Base-by-base conservation (phyloP, 2,113 vertebrate genomes). In the Paramormyrops kingsleyae region DNA sequence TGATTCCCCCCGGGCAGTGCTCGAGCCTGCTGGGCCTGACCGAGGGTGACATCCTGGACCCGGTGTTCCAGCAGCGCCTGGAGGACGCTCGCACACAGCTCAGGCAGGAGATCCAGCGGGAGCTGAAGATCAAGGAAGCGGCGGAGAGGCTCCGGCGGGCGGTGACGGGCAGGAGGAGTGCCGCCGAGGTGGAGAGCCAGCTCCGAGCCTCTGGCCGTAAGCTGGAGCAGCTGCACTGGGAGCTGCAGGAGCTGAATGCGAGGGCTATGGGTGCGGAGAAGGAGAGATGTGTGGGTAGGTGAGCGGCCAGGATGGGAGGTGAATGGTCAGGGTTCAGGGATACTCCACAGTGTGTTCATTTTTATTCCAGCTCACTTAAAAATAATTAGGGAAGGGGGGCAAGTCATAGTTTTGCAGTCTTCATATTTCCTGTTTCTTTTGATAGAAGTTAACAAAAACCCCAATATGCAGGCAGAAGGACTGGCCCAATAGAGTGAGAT, bases 71-170 rank as follows among this genome's bases (percentile, higher is more conserved):
- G 88, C 96, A 96, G 93, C 95, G 92, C 0, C 89, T 97, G 90
- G 96, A 96, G 17, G 91, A 95, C n/a, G 94, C 95, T 0, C 95
- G 95, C 0, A 89, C 91, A 0, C n/a, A 92, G 53, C 92, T 97
- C 50, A 91, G 95, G 19, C 95, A 96, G 91, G 93, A 97, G 93
- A 97, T 97, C 93, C 96, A 96, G 90, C 90, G 94, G 0, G 96
- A 96, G 91, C 91, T 96, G 91, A 96, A 96, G 92, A 96, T 96
- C 91, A 96, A 96, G 90, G 96, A 96, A 88, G 96, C 95, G 0
- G 96, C 96, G 0, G 96, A 96, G 91, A 90, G 95, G 42, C 88
- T 96, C 56, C 93, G 95, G 9, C 92, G 94, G 4, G 96, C 94
- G 0, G 92, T 96, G 56, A 95, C 95, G 87, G 95, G 94, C 89